Base-by-base conservation (phyloP, 2,888 invertebrate species). In the Nomada flava region DNA sequence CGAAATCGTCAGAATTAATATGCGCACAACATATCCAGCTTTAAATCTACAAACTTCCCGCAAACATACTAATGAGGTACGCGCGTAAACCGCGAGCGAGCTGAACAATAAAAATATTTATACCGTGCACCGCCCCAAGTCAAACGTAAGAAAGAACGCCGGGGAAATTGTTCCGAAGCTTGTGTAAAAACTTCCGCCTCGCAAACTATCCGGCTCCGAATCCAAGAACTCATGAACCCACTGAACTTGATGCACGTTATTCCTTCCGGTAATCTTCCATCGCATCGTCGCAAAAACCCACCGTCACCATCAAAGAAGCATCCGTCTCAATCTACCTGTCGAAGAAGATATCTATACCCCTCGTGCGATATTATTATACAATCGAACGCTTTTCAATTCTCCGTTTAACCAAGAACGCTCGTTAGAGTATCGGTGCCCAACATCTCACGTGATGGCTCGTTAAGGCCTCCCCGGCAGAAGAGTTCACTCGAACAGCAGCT, bases 1-100 rank as follows among this genome's bases (percentile, higher is more conserved):
- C 57, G 9, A 59, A 47, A 36, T 69, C 69, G 42, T 44, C 18
- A 26, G 44, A 69, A 69, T 69, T 69, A 69, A 57, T 57, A 69
- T 69, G 69, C 69, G 23, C 9, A 42, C 18, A 69, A 69, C 69
- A 44, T 69, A 59, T 44, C 26, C 44, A 26, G 69, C 69, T 69
- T 69, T 69, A 44, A 44, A 59, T 69, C 69, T 47, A 59, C 42
- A 59, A 59, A 44, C 69, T 59, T n/a, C n/a, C 44, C n/a, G 59
- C 26, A 42, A 53, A 59, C 69, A 69, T 69, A 69, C 69, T 69
- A 69, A 69, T 59, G 69, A 69, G 69, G 23, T 42, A 55, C 44
- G 18, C 55, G 23, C 44, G 57, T 18, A 69, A 69, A 69, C 57
- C 44, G 57, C 69, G 44, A 26, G 69, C 36, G 7, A 0, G 36